Evolutionary conservation across 2,888 invertebrate genomes (phyloP).

Genomic region (Liopterus haemorrhoidalis): DNA sequence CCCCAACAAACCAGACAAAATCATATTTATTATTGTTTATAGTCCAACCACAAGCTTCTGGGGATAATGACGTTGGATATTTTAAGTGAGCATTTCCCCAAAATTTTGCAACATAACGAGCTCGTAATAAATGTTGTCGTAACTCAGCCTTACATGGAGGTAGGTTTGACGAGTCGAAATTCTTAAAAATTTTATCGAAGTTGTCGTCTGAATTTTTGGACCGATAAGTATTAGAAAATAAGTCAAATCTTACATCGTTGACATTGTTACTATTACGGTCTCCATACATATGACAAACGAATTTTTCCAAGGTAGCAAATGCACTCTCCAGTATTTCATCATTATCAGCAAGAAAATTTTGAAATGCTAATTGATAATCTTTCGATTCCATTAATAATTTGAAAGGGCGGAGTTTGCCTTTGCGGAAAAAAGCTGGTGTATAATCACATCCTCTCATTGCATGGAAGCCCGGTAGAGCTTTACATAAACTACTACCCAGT

Average conservation of each 20-base stretch:
- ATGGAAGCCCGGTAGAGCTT: constrained; percentile 35
- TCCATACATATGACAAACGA: constrained; percentile 29
- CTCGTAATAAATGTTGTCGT: constrained; percentile 28
- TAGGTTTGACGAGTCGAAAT: constrained; percentile 28
- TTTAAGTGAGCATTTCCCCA: constrained; percentile 31
- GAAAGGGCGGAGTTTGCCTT: constrained; percentile 25
- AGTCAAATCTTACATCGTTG: constrained; percentile 27
- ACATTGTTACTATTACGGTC: constrained; percentile 21
- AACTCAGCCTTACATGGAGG: constrained; percentile 33
- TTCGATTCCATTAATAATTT: constrained; percentile 25
- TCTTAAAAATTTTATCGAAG: constrained; percentile 25
- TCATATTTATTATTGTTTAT: constrained; percentile 29
- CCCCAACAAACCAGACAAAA: constrained; percentile 30
- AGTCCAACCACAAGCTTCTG: constrained; percentile 22
- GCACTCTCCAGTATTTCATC: constrained; percentile 14
- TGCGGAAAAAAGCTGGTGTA: constrained; percentile 30
- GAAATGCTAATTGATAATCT: constrained; percentile 27
- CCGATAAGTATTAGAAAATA: constrained; percentile 23
- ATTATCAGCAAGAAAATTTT: constrained; percentile 22
- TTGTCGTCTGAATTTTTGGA: constrained; percentile 21
- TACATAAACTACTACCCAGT: constrained; percentile 29
- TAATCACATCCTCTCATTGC: constrained; percentile 37
- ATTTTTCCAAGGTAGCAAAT: constrained; percentile 22
- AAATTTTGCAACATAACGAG: constrained; percentile 30
- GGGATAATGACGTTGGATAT: constrained; percentile 27